These are phyloP conservation scores for Epistrophe grossulariae DNA, from an alignment of 2,888 invertebrate genomes.

Conservation along the genomic window DNA sequence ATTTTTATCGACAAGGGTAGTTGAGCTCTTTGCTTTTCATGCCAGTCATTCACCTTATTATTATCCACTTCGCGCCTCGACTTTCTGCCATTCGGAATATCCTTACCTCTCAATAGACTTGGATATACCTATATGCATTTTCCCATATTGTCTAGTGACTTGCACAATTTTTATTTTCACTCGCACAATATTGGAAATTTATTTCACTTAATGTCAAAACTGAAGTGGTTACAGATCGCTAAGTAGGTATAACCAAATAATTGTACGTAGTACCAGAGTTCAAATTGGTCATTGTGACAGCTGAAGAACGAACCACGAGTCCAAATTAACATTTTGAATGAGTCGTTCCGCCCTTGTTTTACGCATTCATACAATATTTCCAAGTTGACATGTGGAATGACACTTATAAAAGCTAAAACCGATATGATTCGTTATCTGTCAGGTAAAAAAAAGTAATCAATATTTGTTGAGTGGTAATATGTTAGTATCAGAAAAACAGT, in stretches of 20 bases:
- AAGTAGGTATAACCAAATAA: constrained; percentile 53
- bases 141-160: constrained; percentile 53
- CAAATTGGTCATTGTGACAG: constrained; percentile 13
- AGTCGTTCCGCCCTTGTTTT: constrained; percentile 29
- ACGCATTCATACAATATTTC: constrained; percentile 36
- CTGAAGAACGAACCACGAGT: constrained; percentile 39
- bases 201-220: constrained; percentile 32
- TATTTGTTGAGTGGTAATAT: constrained; percentile 69
- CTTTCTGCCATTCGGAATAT: background rate
- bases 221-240: constrained; percentile 64
- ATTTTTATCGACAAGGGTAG: background rate
- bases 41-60: background rate
- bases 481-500: constrained; percentile 54
- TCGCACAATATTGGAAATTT: constrained; percentile 35
- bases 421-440: constrained; percentile 57
- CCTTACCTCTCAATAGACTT: background rate
- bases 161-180: constrained; percentile 36
- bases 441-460: constrained; percentile 59
- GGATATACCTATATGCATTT: background rate
- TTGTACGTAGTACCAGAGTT: constrained; percentile 10
- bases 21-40: background rate
- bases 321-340: constrained; percentile 15
- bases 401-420: constrained; percentile 48
- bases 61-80: constrained; percentile 2
- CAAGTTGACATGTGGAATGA: constrained; percentile 62